Evolutionary conservation across 2,113 vertebrate species (phyloP), one percentile per base, ranked within the genome.

Genomic region (Phrynosoma platyrhinos): DNA sequence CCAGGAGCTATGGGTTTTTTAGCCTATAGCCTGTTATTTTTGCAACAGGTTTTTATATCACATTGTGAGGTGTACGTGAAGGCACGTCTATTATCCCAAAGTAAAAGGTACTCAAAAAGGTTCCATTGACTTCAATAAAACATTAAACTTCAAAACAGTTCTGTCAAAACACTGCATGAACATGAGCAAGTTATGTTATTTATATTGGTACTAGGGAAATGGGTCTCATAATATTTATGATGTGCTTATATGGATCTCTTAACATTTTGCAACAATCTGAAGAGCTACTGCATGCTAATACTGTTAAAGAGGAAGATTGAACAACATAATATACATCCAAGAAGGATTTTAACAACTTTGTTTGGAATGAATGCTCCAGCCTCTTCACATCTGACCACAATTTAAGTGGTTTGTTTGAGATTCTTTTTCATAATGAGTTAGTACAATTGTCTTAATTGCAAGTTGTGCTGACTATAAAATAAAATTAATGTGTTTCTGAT

Each of bases 401-500:
- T 62, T 91, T 94, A 88, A 93, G 79, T 0, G 36, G 77, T 92
- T 84, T 89, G 42, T 4, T 92, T 88, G 86, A 0, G 85, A 93
- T 77, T 91, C 88, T 71, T 42, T 74, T 27, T 79, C 66, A 83
- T 88, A 86, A 55, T 79, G 85, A 89, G 62, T 69, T 93, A 94
- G 91, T 90, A 87, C 86, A 92, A 92, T 75, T 14, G 30, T 91
- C 27, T 92, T 91, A 89, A 55, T 76, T 90, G 90, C 82, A 94
- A 92, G 16, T 90, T 69, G 86, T 69, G 81, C 53, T 89, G 90
- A 83, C 93, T 90, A 20, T 90, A 86, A 93, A 92, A 47, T 87
- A 94, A 85, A 91, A 66, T 94, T 94, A 91, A 47, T 55, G 74
- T 90, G 9, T 85, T 95, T 62, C 83, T 90, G 47, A 10, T 91